These are phyloP conservation scores for Syritta pipiens DNA, from an alignment of 2,888 invertebrate species.

Conservation along the genomic window DNA sequence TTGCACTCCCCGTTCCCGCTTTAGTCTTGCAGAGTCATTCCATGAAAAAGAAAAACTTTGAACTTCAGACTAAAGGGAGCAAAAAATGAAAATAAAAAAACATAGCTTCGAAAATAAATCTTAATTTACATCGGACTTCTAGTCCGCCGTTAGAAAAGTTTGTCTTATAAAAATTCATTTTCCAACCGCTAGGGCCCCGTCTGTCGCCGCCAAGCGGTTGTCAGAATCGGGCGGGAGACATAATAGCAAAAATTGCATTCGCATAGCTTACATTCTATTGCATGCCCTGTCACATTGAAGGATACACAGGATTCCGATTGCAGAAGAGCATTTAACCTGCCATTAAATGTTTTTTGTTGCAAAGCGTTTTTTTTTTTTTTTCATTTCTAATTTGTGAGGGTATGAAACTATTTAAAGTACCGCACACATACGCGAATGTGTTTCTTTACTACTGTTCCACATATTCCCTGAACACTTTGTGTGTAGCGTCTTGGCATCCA, in stretches of 20 bases:
- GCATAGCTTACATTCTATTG: slow-evolving; percentile 43
- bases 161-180: slow-evolving; percentile 65
- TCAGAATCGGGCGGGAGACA: slow-evolving; percentile 22
- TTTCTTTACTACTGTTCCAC: background rate
- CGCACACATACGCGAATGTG: slow-evolving; percentile 47
- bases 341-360: slow-evolving; percentile 56
- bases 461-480: background rate
- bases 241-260: slow-evolving; percentile 51
- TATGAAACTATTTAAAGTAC: slow-evolving; percentile 53
- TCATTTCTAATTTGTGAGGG: no score
- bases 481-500: slow-evolving; percentile 5
- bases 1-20: slow-evolving; percentile 23
- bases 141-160: slow-evolving; percentile 27
- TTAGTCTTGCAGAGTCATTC: slow-evolving; percentile 12
- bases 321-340: slow-evolving; percentile 62
- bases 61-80: slow-evolving; percentile 2
- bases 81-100: slow-evolving; percentile 6
- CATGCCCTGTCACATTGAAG: slow-evolving; percentile 11
- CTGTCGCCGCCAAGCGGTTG: background rate
- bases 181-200: background rate
- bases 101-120: slow-evolving; percentile 46
- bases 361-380: no score
- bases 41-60: slow-evolving; percentile 37
- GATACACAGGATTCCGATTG: slow-evolving; percentile 54
- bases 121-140: slow-evolving; percentile 62